A percentile compares a stretch with the other conserved stretches of the same genome.
Evolutionary conservation across 2,888 invertebrate species (phyloP).

Genomic region (Poecilobothrus nobilitatus): DNA sequence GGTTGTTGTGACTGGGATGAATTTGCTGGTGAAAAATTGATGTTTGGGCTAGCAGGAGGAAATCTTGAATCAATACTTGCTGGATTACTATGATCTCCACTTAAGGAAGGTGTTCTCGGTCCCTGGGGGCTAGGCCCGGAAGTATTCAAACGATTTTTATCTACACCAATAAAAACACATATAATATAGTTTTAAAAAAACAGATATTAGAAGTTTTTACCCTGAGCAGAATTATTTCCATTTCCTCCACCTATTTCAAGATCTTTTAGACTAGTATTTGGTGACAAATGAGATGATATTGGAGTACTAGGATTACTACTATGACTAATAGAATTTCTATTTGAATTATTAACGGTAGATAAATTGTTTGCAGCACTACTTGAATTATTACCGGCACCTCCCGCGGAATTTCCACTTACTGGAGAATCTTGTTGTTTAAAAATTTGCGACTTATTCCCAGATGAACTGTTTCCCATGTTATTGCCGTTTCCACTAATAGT

Average conservation of each 20-base stretch:
- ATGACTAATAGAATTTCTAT: slow-evolving; percentile 45
- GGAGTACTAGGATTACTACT: slow-evolving; percentile 64
- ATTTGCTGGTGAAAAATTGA: slow-evolving; percentile 30
- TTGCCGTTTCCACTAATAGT: slow-evolving; percentile 39
- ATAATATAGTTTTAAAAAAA: slow-evolving; percentile 24
- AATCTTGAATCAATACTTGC: slow-evolving; percentile 33
- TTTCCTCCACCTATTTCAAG: slow-evolving; percentile 28
- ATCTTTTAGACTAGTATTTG: slow-evolving; percentile 46
- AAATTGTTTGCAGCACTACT: slow-evolving; percentile 12
- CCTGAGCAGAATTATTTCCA: slow-evolving; percentile 22
- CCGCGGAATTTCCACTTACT: slow-evolving; percentile 28
- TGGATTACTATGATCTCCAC: slow-evolving; percentile 29
- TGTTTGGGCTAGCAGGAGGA: slow-evolving; percentile 35
- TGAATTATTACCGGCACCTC: slow-evolving; percentile 22
- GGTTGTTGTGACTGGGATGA: slow-evolving; percentile 17
- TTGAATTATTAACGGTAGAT: not conserved
- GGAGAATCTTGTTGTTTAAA: slow-evolving; percentile 50
- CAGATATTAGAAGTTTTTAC: slow-evolving; percentile 16
- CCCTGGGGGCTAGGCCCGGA: slow-evolving; percentile 41
- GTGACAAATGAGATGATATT: slow-evolving; percentile 54
- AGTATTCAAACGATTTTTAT: slow-evolving; percentile 45
- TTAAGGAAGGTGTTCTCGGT: slow-evolving; percentile 33
- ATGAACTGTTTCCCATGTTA: slow-evolving; percentile 18
- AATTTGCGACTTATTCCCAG: slow-evolving; percentile 22
- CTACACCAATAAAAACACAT: slow-evolving; percentile 25